A percentile compares a stretch with the other conserved stretches of the same genome.
phyloP scores from a whole-genome alignment of 1,140 invertebrate species.

The Calephelis nemesis region DNA sequence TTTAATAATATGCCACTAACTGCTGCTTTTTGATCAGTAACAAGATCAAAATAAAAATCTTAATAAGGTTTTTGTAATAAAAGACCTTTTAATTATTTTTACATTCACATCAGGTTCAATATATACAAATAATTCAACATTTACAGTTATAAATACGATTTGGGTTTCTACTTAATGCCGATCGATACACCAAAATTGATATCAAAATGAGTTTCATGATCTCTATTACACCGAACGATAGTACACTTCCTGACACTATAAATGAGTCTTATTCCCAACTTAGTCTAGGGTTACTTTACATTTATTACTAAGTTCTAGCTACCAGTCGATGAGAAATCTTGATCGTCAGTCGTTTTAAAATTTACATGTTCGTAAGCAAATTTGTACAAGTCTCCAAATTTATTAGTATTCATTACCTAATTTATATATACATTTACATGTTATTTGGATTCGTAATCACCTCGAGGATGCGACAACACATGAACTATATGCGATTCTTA shows the following conservation, averaged over 20 bases:
- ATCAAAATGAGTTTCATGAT: conserved; percentile 63
- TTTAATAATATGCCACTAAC: conserved; percentile 40
- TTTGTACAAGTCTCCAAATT: conserved; percentile 77
- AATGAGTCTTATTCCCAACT: conserved; percentile 23
- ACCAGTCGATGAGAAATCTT: conserved; percentile 72
- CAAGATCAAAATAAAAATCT: conserved; percentile 72
- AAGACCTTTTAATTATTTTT: conserved; percentile 70
- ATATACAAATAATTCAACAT: conserved; percentile 78
- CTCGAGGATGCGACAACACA: conserved; percentile 65
- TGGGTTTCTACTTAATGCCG: conserved; percentile 56
- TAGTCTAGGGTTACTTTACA: conserved; percentile 34
- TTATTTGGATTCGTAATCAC: conserved; percentile 71
- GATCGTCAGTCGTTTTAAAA: conserved; percentile 72
- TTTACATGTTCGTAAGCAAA: conserved; percentile 72
- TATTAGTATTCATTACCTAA: conserved; percentile 61
- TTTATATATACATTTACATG: conserved; percentile 62
- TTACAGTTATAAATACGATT: conserved; percentile 72
- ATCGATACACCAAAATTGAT: conserved; percentile 61
- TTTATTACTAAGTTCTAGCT: conserved; percentile 42
- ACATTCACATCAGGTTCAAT: conserved; percentile 72
- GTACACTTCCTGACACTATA: conserved; percentile 36
- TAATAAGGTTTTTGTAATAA: conserved; percentile 70
- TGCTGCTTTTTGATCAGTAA: conserved; percentile 62
- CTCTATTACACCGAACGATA: conserved; percentile 49
- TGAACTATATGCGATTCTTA: conserved; percentile 42